These are phyloP conservation scores for Sminthurides aquaticus DNA, from an alignment of 2,888 invertebrate species.

Conservation along the genomic window DNA sequence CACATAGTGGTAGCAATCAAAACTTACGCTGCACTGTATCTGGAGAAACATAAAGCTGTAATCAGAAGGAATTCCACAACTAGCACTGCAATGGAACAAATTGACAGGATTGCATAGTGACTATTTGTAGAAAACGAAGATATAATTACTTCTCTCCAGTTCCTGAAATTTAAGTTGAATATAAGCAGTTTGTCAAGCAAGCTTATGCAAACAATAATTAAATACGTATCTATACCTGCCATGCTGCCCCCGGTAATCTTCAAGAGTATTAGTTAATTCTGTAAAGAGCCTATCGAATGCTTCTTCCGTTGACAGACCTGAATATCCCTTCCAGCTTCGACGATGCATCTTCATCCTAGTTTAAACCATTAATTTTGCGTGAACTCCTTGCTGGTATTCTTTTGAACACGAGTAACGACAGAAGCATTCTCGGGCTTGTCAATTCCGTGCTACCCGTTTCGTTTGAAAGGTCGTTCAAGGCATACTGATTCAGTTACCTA, in stretches of 20 bases:
- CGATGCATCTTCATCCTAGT: slow-evolving; percentile 20
- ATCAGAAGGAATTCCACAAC: slow-evolving; percentile 45
- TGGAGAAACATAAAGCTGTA: slow-evolving; percentile 47
- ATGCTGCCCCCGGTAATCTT: slow-evolving; percentile 25
- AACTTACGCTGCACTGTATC: slow-evolving; percentile 43
- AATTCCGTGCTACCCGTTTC: no score
- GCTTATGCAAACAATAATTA: no score
- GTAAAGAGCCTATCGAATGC: slow-evolving; percentile 39
- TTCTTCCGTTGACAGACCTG: slow-evolving; percentile 40
- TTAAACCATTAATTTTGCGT: no score
- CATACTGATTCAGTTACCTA: no score
- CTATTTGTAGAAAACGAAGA: slow-evolving; percentile 46
- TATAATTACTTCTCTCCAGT: slow-evolving; percentile 36
- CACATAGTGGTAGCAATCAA: no score
- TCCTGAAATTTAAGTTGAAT: slow-evolving; percentile 24
- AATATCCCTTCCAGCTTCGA: slow-evolving; percentile 19
- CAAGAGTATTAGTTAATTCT: slow-evolving; percentile 31
- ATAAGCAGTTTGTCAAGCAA: no score
- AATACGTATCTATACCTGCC: slow-evolving; percentile 40
- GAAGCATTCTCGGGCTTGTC: no score
- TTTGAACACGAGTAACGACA: no score
- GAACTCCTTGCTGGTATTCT: no score
- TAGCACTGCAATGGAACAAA: slow-evolving; percentile 57
- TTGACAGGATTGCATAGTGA: slow-evolving; percentile 59
- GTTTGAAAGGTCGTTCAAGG: no score